Conservation (phyloP, 2,888 invertebrate species). For the Lepetodrilus schrolli region DNA sequence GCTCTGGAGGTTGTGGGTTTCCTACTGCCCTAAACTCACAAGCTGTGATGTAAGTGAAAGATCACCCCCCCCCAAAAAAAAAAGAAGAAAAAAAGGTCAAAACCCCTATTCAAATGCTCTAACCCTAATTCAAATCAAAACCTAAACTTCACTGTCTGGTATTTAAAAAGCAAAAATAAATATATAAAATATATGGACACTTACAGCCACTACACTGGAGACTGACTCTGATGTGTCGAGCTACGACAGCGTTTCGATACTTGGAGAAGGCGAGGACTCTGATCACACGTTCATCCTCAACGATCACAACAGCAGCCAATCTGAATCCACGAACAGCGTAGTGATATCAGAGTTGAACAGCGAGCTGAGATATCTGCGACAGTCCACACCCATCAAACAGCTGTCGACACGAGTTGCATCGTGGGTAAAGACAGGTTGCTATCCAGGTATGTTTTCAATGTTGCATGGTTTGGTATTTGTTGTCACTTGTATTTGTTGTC, state of each 20-base stretch:
- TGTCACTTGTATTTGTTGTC: no score
- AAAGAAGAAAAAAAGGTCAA: no score
- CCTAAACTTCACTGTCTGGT: no score
- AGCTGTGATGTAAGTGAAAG: no score
- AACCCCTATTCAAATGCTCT: no score
- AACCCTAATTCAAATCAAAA: no score
- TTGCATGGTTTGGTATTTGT: no score
- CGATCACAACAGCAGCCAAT: not conserved
- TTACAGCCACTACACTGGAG: not conserved
- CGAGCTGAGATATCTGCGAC: constrained; percentile 44
- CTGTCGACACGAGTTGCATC: constrained; percentile 34
- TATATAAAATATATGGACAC: no score
- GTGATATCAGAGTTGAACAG: constrained; percentile 26
- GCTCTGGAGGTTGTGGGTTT: no score
- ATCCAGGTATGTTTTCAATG: constrained; percentile 14
- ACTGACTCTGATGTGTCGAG: not conserved
- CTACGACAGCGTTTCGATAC: not conserved
- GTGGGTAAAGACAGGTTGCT: constrained; percentile 44
- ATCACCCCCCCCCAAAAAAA: no score
- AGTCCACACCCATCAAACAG: constrained; percentile 42
- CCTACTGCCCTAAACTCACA: no score
- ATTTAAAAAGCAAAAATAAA: no score
- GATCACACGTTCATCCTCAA: constrained; percentile 43
- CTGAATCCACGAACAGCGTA: constrained; percentile 20
- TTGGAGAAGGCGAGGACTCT: constrained; percentile 30